Evolutionary conservation across 2,888 invertebrate genomes (phyloP).

Genomic region (Druceiella hillmani): DNA sequence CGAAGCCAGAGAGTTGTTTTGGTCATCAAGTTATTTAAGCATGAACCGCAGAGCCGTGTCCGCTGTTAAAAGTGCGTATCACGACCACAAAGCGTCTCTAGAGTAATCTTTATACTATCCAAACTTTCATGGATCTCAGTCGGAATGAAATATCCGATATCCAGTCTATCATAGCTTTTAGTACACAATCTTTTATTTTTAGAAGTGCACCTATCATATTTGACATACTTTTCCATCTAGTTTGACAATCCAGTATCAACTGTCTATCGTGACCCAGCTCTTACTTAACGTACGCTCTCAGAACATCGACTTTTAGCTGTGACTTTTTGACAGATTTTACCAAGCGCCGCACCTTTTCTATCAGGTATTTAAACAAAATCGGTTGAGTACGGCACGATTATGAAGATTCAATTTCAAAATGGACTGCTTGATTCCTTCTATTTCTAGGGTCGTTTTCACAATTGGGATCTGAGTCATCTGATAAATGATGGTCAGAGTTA

Average conservation of each 20-base stretch:
- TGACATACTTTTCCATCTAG: constrained; percentile 21
- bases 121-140: constrained; percentile 12
- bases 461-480: too few relatives aligned
- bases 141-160: constrained; percentile 11
- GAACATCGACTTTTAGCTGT: constrained; percentile 15
- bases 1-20: neutral
- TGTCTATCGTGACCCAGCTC: constrained; percentile 17
- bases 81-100: constrained; percentile 20
- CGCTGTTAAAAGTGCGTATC: constrained; percentile 19
- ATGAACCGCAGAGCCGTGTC: constrained; percentile 16
- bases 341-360: too few relatives aligned
- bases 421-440: too few relatives aligned
- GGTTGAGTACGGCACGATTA: too few relatives aligned
- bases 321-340: too few relatives aligned
- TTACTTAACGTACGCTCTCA: constrained; percentile 17
- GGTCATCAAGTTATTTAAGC: neutral
- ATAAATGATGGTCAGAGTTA: too few relatives aligned
- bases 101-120: constrained; percentile 20
- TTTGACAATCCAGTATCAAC: constrained; percentile 20
- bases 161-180: constrained; percentile 21
- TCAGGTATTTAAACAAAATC: too few relatives aligned
- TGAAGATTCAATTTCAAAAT: too few relatives aligned
- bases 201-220: constrained; percentile 18
- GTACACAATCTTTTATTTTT: constrained; percentile 17
- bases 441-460: too few relatives aligned